phyloP scores from a whole-genome alignment of 2,797 vertebrate species.

The Ctenopoma kingsleyae region DNA sequence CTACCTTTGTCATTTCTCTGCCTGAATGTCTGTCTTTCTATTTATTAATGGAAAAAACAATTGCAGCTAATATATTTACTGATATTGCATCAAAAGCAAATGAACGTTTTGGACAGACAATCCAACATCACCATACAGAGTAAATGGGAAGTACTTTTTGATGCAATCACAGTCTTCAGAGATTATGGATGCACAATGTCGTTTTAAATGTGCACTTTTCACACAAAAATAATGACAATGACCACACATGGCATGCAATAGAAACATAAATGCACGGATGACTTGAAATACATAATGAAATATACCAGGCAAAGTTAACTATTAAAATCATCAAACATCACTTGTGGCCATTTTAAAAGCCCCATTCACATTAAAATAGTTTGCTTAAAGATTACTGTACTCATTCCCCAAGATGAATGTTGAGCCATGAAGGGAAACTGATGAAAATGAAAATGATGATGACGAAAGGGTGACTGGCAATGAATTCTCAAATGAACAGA shows the following conservation, averaged over 20 bases:
- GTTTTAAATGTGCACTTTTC: conserved; percentile 17
- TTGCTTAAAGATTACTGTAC: not conserved
- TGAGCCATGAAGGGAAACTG: conserved; percentile 4
- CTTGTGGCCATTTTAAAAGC: conserved; percentile 13
- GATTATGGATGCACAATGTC: not conserved
- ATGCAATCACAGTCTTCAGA: not conserved
- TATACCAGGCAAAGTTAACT: conserved; percentile 29
- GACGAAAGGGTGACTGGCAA: not conserved
- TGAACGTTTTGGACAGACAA: not conserved
- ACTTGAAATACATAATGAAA: conserved; percentile 24
- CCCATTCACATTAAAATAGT: not conserved
- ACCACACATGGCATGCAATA: conserved; percentile 46
- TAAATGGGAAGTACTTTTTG: not conserved
- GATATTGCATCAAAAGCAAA: conserved; percentile 39
- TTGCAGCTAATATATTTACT: conserved; percentile 16
- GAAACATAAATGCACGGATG: conserved; percentile 20
- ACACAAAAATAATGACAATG: not conserved
- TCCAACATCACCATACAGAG: conserved; percentile 22
- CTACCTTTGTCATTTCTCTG: not conserved
- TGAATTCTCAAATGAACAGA: conserved; percentile 6
- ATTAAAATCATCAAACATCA: conserved; percentile 9
- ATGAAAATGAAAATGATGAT: not conserved
- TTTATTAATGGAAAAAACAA: not conserved
- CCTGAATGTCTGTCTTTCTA: not conserved
- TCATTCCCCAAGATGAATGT: not conserved